These are phyloP conservation scores for Entelurus aequoreus DNA, from an alignment of 2,113 vertebrate genomes.

Conservation along the genomic window DNA sequence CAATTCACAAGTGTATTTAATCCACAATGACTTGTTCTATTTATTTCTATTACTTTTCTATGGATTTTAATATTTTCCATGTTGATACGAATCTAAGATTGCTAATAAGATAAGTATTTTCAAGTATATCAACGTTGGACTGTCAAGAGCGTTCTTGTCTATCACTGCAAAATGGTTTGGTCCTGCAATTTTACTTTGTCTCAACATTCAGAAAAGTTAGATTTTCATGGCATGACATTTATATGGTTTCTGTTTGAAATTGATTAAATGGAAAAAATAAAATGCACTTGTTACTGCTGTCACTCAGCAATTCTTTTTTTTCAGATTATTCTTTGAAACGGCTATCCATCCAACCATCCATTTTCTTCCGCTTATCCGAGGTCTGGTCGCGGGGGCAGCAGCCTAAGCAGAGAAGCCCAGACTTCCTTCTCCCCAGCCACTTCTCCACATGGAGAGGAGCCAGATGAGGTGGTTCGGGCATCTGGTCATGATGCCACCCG, in stretches of 20 bases:
- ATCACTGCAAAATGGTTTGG: conserved; percentile 23
- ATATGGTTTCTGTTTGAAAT: conserved; percentile 47
- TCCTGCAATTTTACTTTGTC: conserved; percentile 48
- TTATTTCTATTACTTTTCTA: conserved; percentile 81
- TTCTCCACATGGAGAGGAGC: too few species aligned
- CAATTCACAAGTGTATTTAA: conserved; percentile 69
- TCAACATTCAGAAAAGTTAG: conserved; percentile 28
- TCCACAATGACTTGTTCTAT: conserved; percentile 77
- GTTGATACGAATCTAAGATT: conserved; percentile 35
- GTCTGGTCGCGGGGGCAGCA: too few species aligned
- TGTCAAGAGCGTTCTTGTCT: not conserved
- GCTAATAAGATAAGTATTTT: conserved; percentile 46
- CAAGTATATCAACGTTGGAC: conserved; percentile 24
- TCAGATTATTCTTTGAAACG: not conserved
- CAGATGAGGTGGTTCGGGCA: too few species aligned
- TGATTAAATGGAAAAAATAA: conserved; percentile 55
- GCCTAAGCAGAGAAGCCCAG: too few species aligned
- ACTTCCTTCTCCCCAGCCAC: too few species aligned
- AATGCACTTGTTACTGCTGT: conserved; percentile 44
- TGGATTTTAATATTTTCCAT: conserved; percentile 53
- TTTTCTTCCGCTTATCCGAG: too few species aligned
- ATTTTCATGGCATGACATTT: conserved; percentile 31
- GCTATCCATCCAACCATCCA: too few species aligned
- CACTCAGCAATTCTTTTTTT: conserved; percentile 8
- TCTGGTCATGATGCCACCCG: too few species aligned